phyloP scores from a whole-genome alignment of 1,140 invertebrate species.

The Popillia japonica region DNA sequence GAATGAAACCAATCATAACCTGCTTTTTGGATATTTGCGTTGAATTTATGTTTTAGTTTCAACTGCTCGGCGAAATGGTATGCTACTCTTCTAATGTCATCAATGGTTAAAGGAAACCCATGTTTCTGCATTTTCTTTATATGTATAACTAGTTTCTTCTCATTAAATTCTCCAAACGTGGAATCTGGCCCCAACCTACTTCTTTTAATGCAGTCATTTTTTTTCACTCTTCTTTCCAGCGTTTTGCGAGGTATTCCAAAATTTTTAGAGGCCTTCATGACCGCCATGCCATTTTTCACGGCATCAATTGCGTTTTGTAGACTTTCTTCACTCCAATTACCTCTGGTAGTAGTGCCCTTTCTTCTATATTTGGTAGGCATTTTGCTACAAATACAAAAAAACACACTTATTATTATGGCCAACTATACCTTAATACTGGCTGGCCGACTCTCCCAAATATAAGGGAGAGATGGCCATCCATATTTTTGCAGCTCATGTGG shows the following conservation, averaged over 20 bases:
- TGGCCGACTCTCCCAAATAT: too few relatives aligned
- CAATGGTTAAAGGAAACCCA: background rate
- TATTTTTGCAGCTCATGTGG: too few relatives aligned
- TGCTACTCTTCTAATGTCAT: background rate
- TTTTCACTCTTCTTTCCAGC: background rate
- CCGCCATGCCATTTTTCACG: background rate
- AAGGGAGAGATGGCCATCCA: too few relatives aligned
- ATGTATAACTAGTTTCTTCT: too few relatives aligned
- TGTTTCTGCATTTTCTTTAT: background rate
- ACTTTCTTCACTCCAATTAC: background rate
- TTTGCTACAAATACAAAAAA: too few relatives aligned
- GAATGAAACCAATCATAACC: conserved; percentile 45
- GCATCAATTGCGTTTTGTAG: background rate
- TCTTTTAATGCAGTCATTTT: background rate
- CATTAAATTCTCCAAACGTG: background rate
- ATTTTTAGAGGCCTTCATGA: background rate
- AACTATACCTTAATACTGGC: too few relatives aligned
- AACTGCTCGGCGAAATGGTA: background rate
- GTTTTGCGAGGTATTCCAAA: background rate
- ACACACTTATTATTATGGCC: too few relatives aligned
- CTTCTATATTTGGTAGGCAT: background rate
- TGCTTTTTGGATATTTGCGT: conserved; percentile 45
- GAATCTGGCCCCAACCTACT: background rate
- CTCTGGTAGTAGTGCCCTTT: background rate
- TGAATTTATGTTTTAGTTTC: conserved; percentile 45